These are phyloP conservation scores for Uloborus plumipes DNA, from an alignment of 2,888 invertebrate genomes.

Conservation along the genomic window DNA sequence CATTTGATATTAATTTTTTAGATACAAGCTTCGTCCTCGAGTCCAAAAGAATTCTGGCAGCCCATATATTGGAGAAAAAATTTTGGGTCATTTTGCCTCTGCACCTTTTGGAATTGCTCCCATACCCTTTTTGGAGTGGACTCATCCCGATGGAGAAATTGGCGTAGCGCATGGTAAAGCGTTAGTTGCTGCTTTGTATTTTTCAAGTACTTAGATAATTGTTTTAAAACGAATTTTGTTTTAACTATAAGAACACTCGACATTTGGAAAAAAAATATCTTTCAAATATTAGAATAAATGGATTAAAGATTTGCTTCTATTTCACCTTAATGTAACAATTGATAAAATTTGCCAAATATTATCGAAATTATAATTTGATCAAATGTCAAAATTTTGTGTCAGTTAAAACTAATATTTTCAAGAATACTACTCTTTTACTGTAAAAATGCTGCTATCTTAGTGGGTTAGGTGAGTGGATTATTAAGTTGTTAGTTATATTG, in stretches of 20 bases:
- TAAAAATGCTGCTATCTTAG: too few relatives aligned
- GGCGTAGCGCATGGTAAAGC: constrained; percentile 1
- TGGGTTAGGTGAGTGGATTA: too few relatives aligned
- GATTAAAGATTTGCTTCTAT: too few relatives aligned
- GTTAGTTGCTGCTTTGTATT: background rate
- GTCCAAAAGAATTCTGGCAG: background rate
- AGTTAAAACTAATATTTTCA: too few relatives aligned
- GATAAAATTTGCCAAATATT: too few relatives aligned
- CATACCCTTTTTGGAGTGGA: constrained; percentile 6
- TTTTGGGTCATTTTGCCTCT: background rate
- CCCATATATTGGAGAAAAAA: background rate
- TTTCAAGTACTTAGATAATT: background rate
- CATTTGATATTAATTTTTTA: background rate
- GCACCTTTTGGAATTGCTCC: constrained; percentile 1
- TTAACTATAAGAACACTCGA: background rate
- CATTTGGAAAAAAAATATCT: too few relatives aligned
- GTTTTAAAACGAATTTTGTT: background rate
- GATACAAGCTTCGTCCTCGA: constrained; percentile 12
- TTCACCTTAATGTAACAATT: too few relatives aligned
- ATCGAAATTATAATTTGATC: too few relatives aligned
- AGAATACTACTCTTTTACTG: too few relatives aligned
- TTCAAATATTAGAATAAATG: too few relatives aligned
- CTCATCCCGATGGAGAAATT: constrained; percentile 11
- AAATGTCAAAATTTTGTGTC: too few relatives aligned
- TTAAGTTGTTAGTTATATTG: too few relatives aligned